phyloP scores from a whole-genome alignment of 2,113 vertebrate genomes.

The Myrmophylax atrothorax region DNA sequence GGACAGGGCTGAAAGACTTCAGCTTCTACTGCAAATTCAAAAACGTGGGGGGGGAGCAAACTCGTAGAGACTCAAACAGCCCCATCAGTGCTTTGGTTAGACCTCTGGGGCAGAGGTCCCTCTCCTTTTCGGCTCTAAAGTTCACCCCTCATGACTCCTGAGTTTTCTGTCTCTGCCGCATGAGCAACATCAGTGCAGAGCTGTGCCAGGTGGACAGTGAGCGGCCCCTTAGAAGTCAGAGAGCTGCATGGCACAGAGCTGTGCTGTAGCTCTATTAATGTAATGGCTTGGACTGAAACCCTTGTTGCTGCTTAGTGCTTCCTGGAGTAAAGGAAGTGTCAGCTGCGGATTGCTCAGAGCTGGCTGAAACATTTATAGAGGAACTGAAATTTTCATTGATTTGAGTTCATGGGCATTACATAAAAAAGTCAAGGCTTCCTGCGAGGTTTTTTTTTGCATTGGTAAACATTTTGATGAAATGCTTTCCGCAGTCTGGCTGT shows the following conservation, averaged over 20 bases:
- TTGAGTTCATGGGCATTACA: conserved; percentile 34
- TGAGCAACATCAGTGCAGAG: neutral
- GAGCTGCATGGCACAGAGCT: neutral
- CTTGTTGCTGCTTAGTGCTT: conserved; percentile 27
- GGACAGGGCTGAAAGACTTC: conserved; percentile 27
- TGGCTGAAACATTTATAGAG: conserved; percentile 67
- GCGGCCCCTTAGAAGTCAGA: neutral
- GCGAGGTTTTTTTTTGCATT: conserved; percentile 15
- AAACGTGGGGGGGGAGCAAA: neutral
- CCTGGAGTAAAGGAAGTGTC: conserved; percentile 53
- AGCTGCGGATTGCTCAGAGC: conserved; percentile 47
- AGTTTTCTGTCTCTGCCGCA: neutral
- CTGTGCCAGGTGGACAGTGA: neutral
- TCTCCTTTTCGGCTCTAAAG: neutral
- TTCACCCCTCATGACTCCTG: neutral
- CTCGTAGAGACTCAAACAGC: neutral
- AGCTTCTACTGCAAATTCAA: conserved; percentile 11
- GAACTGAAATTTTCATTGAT: conserved; percentile 63
- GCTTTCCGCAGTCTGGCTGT: neutral
- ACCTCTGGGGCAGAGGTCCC: neutral
- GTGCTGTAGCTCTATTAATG: neutral
- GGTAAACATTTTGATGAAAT: conserved; percentile 48
- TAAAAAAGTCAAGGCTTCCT: conserved; percentile 50
- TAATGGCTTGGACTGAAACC: conserved; percentile 22
- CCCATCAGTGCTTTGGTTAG: neutral